Base-by-base conservation (phyloP, 2,888 invertebrate species). In the Corythucha ciliata region DNA sequence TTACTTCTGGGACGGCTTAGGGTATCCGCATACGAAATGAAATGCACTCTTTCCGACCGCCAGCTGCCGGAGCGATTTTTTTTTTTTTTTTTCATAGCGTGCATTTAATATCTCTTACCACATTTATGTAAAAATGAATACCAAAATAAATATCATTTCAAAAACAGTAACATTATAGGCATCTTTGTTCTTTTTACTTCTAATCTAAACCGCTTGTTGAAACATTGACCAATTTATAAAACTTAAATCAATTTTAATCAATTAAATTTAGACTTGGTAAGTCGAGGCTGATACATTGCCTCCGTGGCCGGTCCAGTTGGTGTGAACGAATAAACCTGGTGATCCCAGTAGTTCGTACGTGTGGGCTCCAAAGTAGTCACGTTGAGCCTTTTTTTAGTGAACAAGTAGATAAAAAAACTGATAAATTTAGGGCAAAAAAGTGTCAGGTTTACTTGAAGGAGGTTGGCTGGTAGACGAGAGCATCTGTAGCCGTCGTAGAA, bases 231-330 rank as follows among this genome's bases (percentile, higher is more conserved):
- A 10, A 42, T 26, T 1, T 2, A n/a, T 42, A 5, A 14, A 8
- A 6, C n/a, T 26, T 20, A 26, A 26, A 25, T 41, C 10, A 4
- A 45, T 4, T 32, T 16, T 29, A n/a, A n/a, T n/a, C n/a, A n/a
- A n/a, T n/a, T n/a, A n/a, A n/a, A n/a, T 39, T 70, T 76, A 86
- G 53, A 80, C 87, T 66, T 80, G 77, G 63, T 94, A 94, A 10
- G 92, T 90, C 55, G 88, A 83, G n/a, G 93, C 89, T 1, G 93
- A 90, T 4, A 93, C 90, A 64, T 89, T 87, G 55, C 94, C 94
- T 25, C 98, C 98, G 62, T 88, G 89, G 12, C 98, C 98, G 8
- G 97, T 98, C 98, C 98, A 98, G 72, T 98, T 97, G 57, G 97
- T 97, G 70, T 99, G 98, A 3, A 90, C 78, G 67, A 84, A 96